Base-by-base conservation (phyloP, 2,797 vertebrate species). In the Anguilla marmorata region DNA sequence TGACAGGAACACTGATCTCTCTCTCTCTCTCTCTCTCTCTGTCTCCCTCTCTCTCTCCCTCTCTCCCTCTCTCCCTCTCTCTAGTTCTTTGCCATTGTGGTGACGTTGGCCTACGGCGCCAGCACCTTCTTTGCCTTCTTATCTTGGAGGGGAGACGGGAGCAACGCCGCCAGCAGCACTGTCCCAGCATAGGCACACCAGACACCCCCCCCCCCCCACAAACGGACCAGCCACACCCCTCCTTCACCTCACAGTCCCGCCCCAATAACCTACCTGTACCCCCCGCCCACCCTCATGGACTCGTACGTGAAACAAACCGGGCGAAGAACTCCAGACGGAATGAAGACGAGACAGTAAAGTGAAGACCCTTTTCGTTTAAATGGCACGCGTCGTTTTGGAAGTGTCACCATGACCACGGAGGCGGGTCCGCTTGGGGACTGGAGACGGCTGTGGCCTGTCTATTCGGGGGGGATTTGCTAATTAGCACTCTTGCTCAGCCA, bases 91-190 rank as follows among this genome's bases (percentile, higher is more conserved):
- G 95, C 95, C 0, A 95, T 96, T 5, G 86, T 95, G 19, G 94
- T 95, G 14, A 98, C 97, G 85, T 80, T 97, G 0, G 84, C 93
- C 48, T 99, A 99, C 0, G 95, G 93, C 0, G 93, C 87, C 19
- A 98, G 97, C 66, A 90, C 96, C n/a, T 96, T 96, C 94, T 95
- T 98, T 94, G 97, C 97, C 92, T 98, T 96, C 92, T 84, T 96
- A 3, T 94, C 95, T 83, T 98, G 98, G 98, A 97, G 91, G 87
- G 96, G 96, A 30, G 91, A 95, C 0, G 95, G 96, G 88, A 96
- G 96, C 92, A 98, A 97, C 0, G 96, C 97, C 0, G 97, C 97
- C 86, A 96, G 95, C 87, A 96, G 86, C 93, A 95, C 95, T 0
- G 96, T 97, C 90, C 97, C 95, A 0, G 93, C 93, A 0, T 98